These are phyloP conservation scores for Corydoras sp. DNA, from an alignment of 2,113 vertebrate genomes.

Conservation along the genomic window DNA sequence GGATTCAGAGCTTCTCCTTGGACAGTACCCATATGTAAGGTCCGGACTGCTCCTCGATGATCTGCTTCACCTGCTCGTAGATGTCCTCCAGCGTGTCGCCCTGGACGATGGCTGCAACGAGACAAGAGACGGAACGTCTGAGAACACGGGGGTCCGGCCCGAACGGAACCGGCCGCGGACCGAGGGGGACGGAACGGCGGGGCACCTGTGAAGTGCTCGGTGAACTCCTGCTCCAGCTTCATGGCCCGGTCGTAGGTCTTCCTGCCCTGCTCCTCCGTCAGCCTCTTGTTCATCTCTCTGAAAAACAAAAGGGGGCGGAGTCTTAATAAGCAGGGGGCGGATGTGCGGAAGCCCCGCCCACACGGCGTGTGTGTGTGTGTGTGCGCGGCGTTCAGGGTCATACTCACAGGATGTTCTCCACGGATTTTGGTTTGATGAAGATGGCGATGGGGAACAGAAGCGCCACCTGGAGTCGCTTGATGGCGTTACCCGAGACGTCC, in stretches of 20 bases:
- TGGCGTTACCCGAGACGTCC: constrained; percentile 96
- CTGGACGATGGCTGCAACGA: constrained; percentile 89
- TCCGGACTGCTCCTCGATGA: constrained; percentile 95
- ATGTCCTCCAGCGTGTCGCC: constrained; percentile 97
- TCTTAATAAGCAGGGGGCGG: no score
- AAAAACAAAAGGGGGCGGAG: no score
- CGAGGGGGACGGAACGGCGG: background rate
- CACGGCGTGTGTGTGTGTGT: no score
- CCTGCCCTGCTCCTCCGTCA: constrained; percentile 88
- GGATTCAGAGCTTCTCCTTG: constrained; percentile 98
- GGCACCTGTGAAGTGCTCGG: constrained; percentile 95
- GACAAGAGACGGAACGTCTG: constrained; percentile 43
- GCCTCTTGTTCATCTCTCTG: constrained; percentile 98
- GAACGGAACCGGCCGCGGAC: no score
- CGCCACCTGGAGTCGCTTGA: constrained; percentile 94
- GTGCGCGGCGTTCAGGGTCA: no score
- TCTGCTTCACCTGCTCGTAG: constrained; percentile 94
- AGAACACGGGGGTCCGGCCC: no score
- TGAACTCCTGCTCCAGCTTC: constrained; percentile 97
- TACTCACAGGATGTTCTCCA: constrained; percentile 97
- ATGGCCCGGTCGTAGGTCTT: constrained; percentile 92
- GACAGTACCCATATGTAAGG: constrained; percentile 93
- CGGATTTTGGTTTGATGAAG: constrained; percentile 95
- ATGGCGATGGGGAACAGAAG: constrained; percentile 89
- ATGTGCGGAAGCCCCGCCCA: no score